phyloP scores from a whole-genome alignment of 2,888 invertebrate genomes.

The Cryptops parisi region DNA sequence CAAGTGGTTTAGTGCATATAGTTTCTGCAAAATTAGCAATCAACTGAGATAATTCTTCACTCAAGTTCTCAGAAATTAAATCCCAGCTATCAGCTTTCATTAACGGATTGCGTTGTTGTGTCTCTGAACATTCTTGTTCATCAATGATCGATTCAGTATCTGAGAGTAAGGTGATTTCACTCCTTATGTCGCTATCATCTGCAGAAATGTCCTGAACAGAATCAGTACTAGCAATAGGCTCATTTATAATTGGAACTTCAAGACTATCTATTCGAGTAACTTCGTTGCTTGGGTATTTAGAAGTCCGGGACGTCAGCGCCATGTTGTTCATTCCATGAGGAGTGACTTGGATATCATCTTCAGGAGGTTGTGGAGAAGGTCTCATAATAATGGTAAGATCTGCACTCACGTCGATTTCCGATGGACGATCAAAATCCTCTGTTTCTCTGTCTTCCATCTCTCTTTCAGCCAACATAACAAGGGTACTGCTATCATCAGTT shows the following conservation, averaged over 20 bases:
- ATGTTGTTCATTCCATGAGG: background rate
- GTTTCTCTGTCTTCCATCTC: background rate
- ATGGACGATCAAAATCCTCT: background rate
- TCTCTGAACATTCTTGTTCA: background rate
- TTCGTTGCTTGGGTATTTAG: background rate
- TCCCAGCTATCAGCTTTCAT: constrained; percentile 13
- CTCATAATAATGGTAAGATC: background rate
- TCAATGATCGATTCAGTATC: background rate
- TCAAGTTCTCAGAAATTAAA: constrained; percentile 10
- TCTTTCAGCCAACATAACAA: background rate
- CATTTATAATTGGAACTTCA: background rate
- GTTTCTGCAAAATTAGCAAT: constrained; percentile 11
- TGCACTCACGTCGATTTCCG: background rate
- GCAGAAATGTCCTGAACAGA: background rate
- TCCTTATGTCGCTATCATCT: background rate
- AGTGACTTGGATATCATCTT: background rate
- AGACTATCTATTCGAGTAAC: background rate
- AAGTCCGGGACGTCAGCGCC: background rate
- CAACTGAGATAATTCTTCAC: constrained; percentile 9
- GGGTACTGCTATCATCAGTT: constrained; percentile 9
- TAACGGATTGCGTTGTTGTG: background rate
- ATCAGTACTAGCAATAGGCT: background rate
- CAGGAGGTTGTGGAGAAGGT: background rate
- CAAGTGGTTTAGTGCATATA: constrained; percentile 10
- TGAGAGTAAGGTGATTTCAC: background rate